These are phyloP conservation scores for Haliclona indistincta DNA, from an alignment of 37 sponge, comb jelly and placozoan species.

Conservation along the genomic window DNA sequence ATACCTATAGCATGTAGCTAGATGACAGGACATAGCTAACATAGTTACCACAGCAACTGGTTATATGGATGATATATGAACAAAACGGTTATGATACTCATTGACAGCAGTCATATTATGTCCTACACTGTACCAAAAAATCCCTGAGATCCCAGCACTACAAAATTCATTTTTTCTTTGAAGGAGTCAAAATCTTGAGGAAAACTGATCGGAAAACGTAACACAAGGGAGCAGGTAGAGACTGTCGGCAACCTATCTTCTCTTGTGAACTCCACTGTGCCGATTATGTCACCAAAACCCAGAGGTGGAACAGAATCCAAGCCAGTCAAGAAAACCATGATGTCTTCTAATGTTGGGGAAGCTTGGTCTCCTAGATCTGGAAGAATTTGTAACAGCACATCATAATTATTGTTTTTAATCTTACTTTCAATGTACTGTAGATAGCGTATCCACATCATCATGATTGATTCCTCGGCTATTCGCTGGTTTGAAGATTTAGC, in stretches of 20 bases:
- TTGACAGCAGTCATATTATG: neutral
- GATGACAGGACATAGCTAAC: neutral
- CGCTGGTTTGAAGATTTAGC: neutral
- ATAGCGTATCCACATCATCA: conserved; percentile 11
- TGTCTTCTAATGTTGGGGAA: conserved; percentile 6
- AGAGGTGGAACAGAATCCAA: conserved; percentile 14
- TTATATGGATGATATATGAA: neutral
- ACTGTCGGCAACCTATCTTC: too few relatives aligned
- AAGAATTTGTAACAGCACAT: neutral
- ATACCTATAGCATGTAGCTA: too few relatives aligned
- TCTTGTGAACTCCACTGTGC: neutral
- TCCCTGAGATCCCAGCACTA: conserved; percentile 13
- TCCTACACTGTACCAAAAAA: neutral
- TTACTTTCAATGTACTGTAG: conserved; percentile 17
- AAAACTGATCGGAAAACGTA: neutral
- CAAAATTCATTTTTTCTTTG: conserved; percentile 21
- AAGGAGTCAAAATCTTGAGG: neutral
- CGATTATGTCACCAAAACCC: conserved; percentile 5
- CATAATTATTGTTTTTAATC: neutral
- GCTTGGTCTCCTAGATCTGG: neutral
- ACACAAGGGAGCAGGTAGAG: conserved; percentile 12
- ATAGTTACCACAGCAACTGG: neutral
- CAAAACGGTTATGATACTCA: neutral
- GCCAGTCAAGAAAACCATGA: conserved; percentile 25
- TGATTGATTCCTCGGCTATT: neutral